Base-by-base conservation (phyloP, 2,888 invertebrate genomes). In the Andrena fulva region DNA sequence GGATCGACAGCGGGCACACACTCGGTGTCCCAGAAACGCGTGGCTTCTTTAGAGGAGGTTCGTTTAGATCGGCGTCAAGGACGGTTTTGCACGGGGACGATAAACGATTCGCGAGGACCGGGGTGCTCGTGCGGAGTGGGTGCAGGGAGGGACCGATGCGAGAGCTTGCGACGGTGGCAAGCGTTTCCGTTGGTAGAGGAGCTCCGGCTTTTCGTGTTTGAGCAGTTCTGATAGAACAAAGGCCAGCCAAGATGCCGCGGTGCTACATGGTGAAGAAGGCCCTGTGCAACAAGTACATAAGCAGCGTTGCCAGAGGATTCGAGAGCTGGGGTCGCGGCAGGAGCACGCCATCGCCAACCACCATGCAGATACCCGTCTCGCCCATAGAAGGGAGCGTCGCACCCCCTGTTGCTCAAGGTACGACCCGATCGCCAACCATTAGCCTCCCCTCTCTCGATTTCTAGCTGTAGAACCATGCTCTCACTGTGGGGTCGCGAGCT, bases 181-280 rank as follows among this genome's bases (percentile, higher is more conserved):
- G n/a, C 33, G n/a, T n/a, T 8, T 8, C 16, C 16, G 2, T 24
- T 10, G 12, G 59, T 16, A 8, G 70, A 42, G 7, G 50, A 50
- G 59, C 56, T 27, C 2, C 6, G 69, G 10, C 24, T 10, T 31
- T 50, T 20, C 66, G 60, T 29, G 12, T 20, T 54, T 54, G 7
- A 20, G 20, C 20, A 42, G 42, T 16, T n/a, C 31, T 24, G n/a
- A 56, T 33, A 35, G 72, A 63, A 35, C 62, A 62, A 67, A 59
- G 62, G 71, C 76, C 60, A 78, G 76, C 52, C 94, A 95, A 94
- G 91, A 96, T 96, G 97, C 96, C 96, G 94, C 96, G 96, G 92
- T 97, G 96, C 93, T 96, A 96, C 93, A 96, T 96, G 96, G 96
- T 96, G 91, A 96, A 96, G 95, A 96, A 96, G 93, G 93, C 93